Percentiles rank a stretch among this genome's conserved stretches.
phyloP scores from a whole-genome alignment of 1,140 invertebrate species.

The Drosophila mojavensis region DNA sequence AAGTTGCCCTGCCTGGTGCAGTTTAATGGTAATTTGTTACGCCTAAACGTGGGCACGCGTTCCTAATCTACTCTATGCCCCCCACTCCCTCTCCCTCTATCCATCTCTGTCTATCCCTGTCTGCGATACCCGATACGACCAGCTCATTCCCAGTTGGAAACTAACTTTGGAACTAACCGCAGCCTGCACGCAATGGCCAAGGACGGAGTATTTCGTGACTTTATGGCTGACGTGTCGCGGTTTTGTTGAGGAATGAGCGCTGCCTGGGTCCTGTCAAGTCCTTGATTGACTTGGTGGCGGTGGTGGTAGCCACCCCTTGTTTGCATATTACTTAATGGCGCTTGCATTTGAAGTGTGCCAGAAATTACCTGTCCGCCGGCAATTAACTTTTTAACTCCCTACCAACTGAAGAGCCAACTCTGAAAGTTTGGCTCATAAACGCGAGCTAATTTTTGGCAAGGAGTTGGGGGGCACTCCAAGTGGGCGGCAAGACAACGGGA shows the following conservation, averaged over 20 bases:
- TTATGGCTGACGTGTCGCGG: constrained; percentile 80
- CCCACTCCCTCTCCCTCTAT: not conserved
- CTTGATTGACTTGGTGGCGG: constrained; percentile 58
- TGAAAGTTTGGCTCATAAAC: constrained; percentile 72
- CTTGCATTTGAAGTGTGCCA: constrained; percentile 78
- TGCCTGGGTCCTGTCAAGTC: constrained; percentile 49
- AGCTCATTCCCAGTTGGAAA: constrained; percentile 23
- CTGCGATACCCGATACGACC: not conserved
- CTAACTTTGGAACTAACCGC: constrained; percentile 66
- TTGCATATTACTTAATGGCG: constrained; percentile 80
- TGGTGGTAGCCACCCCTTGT: constrained; percentile 63
- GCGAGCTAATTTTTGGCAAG: constrained; percentile 52
- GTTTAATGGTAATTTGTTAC: constrained; percentile 83
- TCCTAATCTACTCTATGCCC: constrained; percentile 36
- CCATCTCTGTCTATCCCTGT: not conserved
- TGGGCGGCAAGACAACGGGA: constrained; percentile 23
- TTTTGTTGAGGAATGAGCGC: constrained; percentile 19
- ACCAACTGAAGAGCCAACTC: constrained; percentile 18
- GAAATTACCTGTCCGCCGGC: constrained; percentile 81
- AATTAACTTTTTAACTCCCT: constrained; percentile 80
- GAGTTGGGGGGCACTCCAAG: not conserved
- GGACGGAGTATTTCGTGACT: constrained; percentile 69
- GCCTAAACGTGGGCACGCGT: constrained; percentile 81
- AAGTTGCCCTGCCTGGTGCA: constrained; percentile 7
- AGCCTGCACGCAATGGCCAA: constrained; percentile 62